phyloP scores from a whole-genome alignment of 53 echinoderm and acorn worm species.

The Pentamera pediparva region DNA sequence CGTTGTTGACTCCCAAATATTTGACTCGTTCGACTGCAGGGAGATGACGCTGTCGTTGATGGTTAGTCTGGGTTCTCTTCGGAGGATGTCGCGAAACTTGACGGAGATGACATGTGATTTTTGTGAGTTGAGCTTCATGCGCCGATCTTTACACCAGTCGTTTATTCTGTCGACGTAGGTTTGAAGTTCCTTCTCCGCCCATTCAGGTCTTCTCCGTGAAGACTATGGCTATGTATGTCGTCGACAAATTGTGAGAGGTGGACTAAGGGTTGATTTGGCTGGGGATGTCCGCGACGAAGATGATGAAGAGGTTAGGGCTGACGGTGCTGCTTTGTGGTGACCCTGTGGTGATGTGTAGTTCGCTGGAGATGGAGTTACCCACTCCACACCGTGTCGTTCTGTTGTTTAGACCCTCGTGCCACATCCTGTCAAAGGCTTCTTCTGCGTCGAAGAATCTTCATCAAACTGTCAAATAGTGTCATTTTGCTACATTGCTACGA shows the following conservation, averaged over 20 bases:
- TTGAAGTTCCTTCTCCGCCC: neutral
- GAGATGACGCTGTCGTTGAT: neutral
- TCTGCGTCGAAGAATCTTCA: no score
- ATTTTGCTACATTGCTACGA: no score
- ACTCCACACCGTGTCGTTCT: no score
- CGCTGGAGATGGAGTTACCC: no score
- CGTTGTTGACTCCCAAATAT: neutral
- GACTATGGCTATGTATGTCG: neutral
- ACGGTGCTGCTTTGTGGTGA: conserved; percentile 10
- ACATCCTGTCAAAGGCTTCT: no score
- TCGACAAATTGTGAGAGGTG: conserved; percentile 3
- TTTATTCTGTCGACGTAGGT: no score
- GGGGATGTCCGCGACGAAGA: neutral
- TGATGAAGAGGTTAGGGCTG: neutral
- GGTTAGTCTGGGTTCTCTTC: neutral
- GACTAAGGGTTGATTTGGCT: neutral
- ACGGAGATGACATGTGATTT: neutral
- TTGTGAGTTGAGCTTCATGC: neutral
- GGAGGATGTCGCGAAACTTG: neutral
- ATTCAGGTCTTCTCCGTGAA: neutral
- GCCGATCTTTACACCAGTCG: neutral
- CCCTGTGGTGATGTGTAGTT: conserved; percentile 1
- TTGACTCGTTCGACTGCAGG: neutral
- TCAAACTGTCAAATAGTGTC: no score
- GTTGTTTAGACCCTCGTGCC: no score